Base-by-base conservation (phyloP, 2,888 invertebrate genomes). In the Gryllus longicercus region DNA sequence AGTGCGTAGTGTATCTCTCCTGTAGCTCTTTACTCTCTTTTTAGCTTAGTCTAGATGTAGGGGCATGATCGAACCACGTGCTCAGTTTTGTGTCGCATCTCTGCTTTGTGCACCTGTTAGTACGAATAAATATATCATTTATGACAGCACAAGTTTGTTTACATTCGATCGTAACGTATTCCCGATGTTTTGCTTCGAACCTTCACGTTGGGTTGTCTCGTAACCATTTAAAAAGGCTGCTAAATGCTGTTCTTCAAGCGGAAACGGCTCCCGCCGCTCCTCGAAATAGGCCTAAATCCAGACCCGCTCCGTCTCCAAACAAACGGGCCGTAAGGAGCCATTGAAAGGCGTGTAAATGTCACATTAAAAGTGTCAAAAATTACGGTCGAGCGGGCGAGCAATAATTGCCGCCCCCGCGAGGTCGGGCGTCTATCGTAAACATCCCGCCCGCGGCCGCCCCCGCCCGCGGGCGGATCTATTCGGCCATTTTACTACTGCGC, bases 311-410 rank as follows among this genome's bases (percentile, higher is more conserved):
- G 14, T 63, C 63, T 63, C 63, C n/a, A 63, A n/a, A n/a, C 63
- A n/a, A 63, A 63, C 63, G 16, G 16, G 16, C 63, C 63, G 16
- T 63, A n/a, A 38, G 63, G 8, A 63, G 63, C 63, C 63, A 63
- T n/a, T n/a, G n/a, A 63, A n/a, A 18, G 16, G 63, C 63, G 11
- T 38, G 63, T 63, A 63, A 63, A 63, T 63, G 63, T 63, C 63
- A 63, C n/a, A 63, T 63, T 63, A 63, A 63, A 63, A 63, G 63
- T 63, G 63, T 63, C 63, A 63, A 63, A 63, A 63, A 63, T n/a
- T 63, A 63, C 63, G 16, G 63, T 63, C 16, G 16, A 63, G n/a
- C 63, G 63, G 63, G n/a, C 38, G n/a, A 63, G 63, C 63, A 63
- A 63, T 63, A 18, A 63, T 63, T 63, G 14, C 63, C 63, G 63